Evolutionary conservation across 1,140 invertebrate genomes (phyloP).

Genomic region (Berghia stephanieae): DNA sequence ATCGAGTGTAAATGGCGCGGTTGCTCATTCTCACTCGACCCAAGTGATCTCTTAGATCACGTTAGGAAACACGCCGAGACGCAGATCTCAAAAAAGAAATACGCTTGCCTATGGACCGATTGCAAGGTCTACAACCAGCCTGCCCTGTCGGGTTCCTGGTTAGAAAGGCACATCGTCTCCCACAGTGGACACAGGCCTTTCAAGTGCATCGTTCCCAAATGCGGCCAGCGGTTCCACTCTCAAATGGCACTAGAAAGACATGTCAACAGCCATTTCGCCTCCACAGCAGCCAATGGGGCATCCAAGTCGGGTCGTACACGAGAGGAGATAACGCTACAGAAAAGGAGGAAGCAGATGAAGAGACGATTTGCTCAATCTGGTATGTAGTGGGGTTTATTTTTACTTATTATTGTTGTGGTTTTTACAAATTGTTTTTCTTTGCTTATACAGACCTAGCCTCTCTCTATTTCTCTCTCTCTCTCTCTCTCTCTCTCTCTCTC

Average conservation of each 20-base stretch:
- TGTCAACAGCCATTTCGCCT: constrained; percentile 89
- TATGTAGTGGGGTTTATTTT: too few relatives aligned
- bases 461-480: too few relatives aligned
- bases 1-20: constrained; percentile 82
- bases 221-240: constrained; percentile 88
- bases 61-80: constrained; percentile 87
- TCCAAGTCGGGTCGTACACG: constrained; percentile 53
- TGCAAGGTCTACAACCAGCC: constrained; percentile 94
- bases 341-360: constrained; percentile 80
- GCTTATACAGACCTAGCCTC: too few relatives aligned
- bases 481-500: too few relatives aligned
- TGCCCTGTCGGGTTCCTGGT: constrained; percentile 90
- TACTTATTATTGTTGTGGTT: too few relatives aligned
- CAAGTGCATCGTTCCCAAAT: constrained; percentile 93
- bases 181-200: constrained; percentile 92
- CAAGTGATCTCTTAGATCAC: constrained; percentile 85
- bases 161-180: constrained; percentile 89
- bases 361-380: constrained; percentile 76
- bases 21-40: constrained; percentile 79
- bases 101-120: constrained; percentile 89
- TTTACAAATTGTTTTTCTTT: too few relatives aligned
- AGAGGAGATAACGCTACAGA: constrained; percentile 75
- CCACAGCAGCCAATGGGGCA: constrained; percentile 62
- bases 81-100: constrained; percentile 81
- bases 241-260: constrained; percentile 90